Conservation (phyloP, 2,113 vertebrate species). For the Chauna torquata region DNA sequence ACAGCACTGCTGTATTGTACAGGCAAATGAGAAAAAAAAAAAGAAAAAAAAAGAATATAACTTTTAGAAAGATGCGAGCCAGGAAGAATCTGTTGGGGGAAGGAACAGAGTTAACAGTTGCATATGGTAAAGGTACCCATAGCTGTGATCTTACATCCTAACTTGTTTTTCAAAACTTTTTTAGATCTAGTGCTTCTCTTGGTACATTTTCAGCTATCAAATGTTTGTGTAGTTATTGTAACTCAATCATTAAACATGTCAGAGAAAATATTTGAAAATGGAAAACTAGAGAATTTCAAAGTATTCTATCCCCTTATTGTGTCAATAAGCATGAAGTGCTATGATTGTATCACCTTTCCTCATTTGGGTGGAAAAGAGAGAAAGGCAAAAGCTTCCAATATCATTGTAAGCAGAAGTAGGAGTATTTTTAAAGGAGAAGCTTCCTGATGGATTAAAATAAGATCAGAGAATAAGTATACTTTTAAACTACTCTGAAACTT, state of each 20-base stretch:
- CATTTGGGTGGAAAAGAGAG: not conserved
- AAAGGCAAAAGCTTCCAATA: not conserved
- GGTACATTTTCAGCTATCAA: not conserved
- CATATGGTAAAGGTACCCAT: not conserved
- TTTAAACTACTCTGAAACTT: not conserved
- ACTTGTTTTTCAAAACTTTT: not conserved
- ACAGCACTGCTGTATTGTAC: not conserved
- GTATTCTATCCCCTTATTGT: not conserved
- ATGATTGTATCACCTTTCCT: not conserved
- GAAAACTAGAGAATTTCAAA: not conserved
- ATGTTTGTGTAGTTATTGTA: not conserved
- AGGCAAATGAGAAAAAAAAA: not conserved
- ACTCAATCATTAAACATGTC: not conserved
- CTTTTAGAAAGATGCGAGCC: not conserved
- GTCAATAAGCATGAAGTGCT: not conserved
- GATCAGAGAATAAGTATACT: not conserved
- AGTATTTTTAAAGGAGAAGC: not conserved
- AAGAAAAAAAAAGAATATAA: not conserved
- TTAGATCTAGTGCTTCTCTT: not conserved
- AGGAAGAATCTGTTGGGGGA: not conserved
- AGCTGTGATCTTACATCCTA: not conserved
- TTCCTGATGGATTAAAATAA: conserved; percentile 1
- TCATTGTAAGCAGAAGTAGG: not conserved
- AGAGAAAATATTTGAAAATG: not conserved
- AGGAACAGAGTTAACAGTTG: not conserved